phyloP scores from a whole-genome alignment of 2,113 vertebrate species.

The Archocentrus centrarchus region DNA sequence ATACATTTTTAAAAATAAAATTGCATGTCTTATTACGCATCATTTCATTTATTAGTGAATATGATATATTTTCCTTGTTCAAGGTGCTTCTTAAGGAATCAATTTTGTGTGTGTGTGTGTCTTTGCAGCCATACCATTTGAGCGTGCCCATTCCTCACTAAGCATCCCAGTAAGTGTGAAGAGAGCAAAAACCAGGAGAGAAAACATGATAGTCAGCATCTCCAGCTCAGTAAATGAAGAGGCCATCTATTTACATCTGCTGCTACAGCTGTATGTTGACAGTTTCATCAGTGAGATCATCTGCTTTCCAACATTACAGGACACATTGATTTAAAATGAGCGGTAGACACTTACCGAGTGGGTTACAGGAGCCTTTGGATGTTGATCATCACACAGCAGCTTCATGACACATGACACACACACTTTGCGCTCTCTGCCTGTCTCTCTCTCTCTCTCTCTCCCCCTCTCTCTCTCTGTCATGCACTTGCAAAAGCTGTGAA shows the following conservation, averaged over 20 bases:
- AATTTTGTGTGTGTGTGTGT: constrained; percentile 19
- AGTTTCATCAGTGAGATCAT: background rate
- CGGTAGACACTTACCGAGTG: constrained; percentile 12
- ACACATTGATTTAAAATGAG: background rate
- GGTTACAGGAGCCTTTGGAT: background rate
- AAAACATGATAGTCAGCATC: constrained; percentile 66
- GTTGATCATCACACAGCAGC: background rate
- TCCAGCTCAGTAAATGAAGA: constrained; percentile 72
- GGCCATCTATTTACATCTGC: constrained; percentile 57
- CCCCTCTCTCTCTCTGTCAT: background rate
- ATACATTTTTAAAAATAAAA: too few species aligned
- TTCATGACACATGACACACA: background rate
- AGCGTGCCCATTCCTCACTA: constrained; percentile 39
- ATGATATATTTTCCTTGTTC: too few species aligned
- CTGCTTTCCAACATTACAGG: background rate
- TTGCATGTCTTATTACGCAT: too few species aligned
- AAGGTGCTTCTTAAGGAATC: too few species aligned
- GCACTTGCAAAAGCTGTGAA: constrained; percentile 34
- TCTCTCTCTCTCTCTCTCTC: background rate
- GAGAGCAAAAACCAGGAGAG: constrained; percentile 75
- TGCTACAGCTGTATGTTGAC: background rate
- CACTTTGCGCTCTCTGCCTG: background rate
- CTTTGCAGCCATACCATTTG: constrained; percentile 54
- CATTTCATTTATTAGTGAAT: too few species aligned
- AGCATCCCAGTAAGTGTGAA: constrained; percentile 74